These are phyloP conservation scores for Odontamblyopus rebecca DNA, from an alignment of 2,797 vertebrate species.

Conservation along the genomic window DNA sequence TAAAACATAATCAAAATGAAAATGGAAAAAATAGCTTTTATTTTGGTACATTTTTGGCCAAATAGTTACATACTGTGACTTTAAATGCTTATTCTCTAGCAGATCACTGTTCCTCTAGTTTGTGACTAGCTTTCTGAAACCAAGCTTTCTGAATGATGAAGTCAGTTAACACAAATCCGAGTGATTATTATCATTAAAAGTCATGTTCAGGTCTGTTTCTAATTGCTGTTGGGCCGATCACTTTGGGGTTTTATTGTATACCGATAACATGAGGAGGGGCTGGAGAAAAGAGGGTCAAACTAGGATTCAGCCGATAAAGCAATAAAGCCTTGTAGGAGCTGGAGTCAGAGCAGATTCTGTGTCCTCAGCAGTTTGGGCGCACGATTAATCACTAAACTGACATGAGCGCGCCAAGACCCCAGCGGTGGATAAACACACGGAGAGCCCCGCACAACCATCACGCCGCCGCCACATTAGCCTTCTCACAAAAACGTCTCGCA, in stretches of 20 bases:
- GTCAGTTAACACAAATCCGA: too few species aligned
- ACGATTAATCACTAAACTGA: slow-evolving; percentile 74
- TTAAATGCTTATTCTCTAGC: too few species aligned
- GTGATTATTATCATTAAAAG: neutral
- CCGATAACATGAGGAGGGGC: slow-evolving; percentile 38
- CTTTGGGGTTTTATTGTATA: slow-evolving; percentile 39
- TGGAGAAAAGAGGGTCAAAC: slow-evolving; percentile 57
- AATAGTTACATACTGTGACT: too few species aligned
- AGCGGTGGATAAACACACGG: slow-evolving; percentile 64
- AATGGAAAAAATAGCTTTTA: too few species aligned
- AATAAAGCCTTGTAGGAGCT: slow-evolving; percentile 69
- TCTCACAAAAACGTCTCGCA: slow-evolving; percentile 47
- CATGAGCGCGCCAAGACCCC: slow-evolving; percentile 54
- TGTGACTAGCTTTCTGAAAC: too few species aligned
- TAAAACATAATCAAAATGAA: too few species aligned
- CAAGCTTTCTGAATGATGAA: too few species aligned
- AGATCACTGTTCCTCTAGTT: too few species aligned
- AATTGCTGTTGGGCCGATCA: slow-evolving; percentile 21
- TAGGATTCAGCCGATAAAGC: slow-evolving; percentile 75
- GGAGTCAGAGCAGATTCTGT: slow-evolving; percentile 67
- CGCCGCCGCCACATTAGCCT: slow-evolving; percentile 34
- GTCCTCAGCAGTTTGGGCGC: slow-evolving; percentile 70
- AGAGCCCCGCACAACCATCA: slow-evolving; percentile 34
- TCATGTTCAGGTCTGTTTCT: neutral
- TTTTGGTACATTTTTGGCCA: too few species aligned